phyloP scores from a whole-genome alignment of 2,888 invertebrate species.

The Fragum whitleyi region DNA sequence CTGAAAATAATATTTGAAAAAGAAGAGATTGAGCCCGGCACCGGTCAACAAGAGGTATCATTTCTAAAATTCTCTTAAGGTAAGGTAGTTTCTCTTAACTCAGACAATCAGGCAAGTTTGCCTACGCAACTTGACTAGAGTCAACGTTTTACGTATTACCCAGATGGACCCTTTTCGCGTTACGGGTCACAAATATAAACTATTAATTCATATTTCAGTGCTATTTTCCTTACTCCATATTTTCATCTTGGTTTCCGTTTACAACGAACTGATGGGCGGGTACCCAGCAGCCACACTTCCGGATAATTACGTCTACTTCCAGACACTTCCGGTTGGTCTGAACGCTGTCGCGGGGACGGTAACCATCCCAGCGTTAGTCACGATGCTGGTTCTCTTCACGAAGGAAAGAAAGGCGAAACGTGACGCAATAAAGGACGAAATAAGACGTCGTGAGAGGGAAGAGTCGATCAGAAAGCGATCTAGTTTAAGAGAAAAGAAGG shows the following conservation, averaged over 20 bases:
- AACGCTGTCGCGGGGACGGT: slow-evolving; percentile 19
- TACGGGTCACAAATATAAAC: too few relatives aligned
- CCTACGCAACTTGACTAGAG: too few relatives aligned
- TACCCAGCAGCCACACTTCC: background rate
- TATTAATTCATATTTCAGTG: background rate
- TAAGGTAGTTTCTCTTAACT: too few relatives aligned
- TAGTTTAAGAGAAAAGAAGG: background rate
- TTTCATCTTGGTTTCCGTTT: slow-evolving; percentile 7
- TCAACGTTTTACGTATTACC: too few relatives aligned
- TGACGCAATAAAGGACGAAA: background rate
- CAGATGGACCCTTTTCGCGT: too few relatives aligned
- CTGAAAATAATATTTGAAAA: too few relatives aligned
- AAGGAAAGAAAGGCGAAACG: slow-evolving; percentile 3
- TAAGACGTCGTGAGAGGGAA: background rate
- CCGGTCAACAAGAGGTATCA: too few relatives aligned
- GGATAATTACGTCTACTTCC: slow-evolving; percentile 20
- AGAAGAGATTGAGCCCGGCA: too few relatives aligned
- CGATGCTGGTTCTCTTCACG: slow-evolving; percentile 21
- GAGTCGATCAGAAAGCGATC: slow-evolving; percentile 5
- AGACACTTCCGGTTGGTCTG: slow-evolving; percentile 22
- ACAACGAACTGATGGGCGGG: background rate
- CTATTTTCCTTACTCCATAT: slow-evolving; percentile 12
- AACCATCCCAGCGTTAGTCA: slow-evolving; percentile 8
- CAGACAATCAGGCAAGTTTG: too few relatives aligned
- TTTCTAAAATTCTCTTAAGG: too few relatives aligned